Conservation (phyloP, 2,888 invertebrate species). For the Xestia rhomboidea region DNA sequence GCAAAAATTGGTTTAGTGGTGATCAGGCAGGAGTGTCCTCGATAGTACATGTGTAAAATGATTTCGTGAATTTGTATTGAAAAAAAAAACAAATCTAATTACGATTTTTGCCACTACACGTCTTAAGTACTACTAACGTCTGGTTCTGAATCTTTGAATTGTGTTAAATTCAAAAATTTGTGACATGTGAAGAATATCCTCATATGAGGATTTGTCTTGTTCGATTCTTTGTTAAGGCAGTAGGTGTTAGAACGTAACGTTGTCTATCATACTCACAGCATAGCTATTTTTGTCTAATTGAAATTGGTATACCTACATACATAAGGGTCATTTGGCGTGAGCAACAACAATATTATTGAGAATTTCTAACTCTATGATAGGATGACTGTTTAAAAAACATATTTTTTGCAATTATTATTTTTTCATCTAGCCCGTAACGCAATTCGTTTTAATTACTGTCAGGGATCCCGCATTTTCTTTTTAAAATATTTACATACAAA, state of each 20-base stretch:
- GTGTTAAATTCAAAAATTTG: too few relatives aligned
- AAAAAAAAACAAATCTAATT: not conserved
- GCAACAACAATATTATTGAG: not conserved
- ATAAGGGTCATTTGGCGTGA: not conserved
- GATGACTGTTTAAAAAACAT: not conserved
- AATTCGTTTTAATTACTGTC: constrained; percentile 49
- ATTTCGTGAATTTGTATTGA: not conserved
- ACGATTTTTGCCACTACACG: not conserved
- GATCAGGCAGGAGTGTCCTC: too few relatives aligned
- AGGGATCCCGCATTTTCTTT: constrained; percentile 44
- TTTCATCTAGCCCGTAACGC: constrained; percentile 20
- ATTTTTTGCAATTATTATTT: constrained; percentile 7
- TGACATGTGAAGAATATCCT: not conserved
- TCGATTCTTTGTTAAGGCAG: not conserved
- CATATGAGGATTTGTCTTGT: not conserved
- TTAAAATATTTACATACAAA: constrained; percentile 53
- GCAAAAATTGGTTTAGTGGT: too few relatives aligned
- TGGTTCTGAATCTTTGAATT: not conserved
- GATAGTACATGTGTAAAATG: not conserved
- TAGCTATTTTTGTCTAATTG: not conserved
- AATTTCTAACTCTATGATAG: not conserved
- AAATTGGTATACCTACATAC: not conserved
- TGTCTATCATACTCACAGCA: not conserved
- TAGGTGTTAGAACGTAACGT: not conserved
- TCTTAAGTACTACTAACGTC: not conserved